Conservation (phyloP, 2,888 invertebrate species). For the Eurytoma californica region DNA sequence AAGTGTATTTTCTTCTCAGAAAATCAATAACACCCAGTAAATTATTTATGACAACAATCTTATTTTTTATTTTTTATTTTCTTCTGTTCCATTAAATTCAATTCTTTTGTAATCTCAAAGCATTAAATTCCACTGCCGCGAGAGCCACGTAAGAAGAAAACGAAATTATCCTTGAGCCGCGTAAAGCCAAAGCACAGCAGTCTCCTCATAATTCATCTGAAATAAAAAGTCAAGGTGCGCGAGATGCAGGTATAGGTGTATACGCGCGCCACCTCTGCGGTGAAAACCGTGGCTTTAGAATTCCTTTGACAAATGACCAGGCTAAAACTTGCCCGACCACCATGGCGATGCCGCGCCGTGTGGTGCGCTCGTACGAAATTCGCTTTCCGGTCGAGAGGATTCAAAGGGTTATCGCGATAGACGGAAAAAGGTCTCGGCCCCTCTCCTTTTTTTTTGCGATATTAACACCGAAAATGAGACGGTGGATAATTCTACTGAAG, state of each 20-base stretch:
- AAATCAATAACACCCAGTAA: neutral
- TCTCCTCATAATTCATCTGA: no score
- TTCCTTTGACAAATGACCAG: conserved; percentile 39
- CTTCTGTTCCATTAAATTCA: no score
- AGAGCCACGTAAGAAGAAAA: neutral
- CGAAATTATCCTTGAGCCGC: neutral
- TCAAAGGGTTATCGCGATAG: conserved; percentile 46
- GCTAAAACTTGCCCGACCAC: neutral
- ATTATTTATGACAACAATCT: neutral
- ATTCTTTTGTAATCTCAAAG: no score
- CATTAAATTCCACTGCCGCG: no score
- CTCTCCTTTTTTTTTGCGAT: conserved; percentile 28
- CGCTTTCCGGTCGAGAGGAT: conserved; percentile 17
- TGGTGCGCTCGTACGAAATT: conserved; percentile 10
- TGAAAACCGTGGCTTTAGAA: conserved; percentile 20
- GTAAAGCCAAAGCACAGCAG: neutral
- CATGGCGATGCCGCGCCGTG: neutral
- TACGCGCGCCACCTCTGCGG: neutral
- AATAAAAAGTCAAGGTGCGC: neutral
- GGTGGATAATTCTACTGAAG: conserved; percentile 45
- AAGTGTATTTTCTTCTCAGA: neutral
- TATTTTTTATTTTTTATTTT: neutral
- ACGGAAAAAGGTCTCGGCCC: conserved; percentile 35
- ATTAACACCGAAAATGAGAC: conserved; percentile 49
- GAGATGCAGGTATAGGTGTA: neutral